Conservation (phyloP, 2,797 vertebrate species). For the Oreonectes daqikongensis region DNA sequence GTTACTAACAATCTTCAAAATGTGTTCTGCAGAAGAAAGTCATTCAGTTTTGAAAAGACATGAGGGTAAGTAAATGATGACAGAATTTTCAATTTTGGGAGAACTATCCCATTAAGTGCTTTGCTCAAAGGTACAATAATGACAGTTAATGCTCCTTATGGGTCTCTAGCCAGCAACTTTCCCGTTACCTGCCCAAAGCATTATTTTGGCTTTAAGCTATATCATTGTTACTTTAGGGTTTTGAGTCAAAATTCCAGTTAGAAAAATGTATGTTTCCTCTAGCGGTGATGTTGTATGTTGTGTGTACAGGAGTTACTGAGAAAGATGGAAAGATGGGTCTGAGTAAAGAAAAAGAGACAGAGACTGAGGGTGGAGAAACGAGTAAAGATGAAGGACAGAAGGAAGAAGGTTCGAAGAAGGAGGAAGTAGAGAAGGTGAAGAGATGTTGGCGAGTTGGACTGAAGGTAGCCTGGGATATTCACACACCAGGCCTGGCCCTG, state of each 20-base stretch:
- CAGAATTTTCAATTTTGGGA: too few relatives aligned
- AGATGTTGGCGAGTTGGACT: conserved; percentile 88
- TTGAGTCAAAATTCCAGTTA: not conserved
- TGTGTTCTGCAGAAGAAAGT: too few relatives aligned
- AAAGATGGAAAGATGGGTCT: conserved; percentile 35
- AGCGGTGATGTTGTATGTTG: not conserved
- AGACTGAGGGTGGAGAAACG: conserved; percentile 45
- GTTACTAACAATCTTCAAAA: too few relatives aligned
- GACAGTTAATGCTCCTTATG: not conserved
- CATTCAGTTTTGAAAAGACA: too few relatives aligned
- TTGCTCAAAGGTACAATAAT: too few relatives aligned
- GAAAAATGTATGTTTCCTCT: not conserved
- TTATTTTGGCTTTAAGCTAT: too few relatives aligned
- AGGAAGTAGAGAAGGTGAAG: conserved; percentile 74
- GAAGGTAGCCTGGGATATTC: conserved; percentile 97
- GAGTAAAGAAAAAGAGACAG: conserved; percentile 58
- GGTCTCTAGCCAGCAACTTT: not conserved
- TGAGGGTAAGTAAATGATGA: too few relatives aligned
- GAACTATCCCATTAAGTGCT: too few relatives aligned
- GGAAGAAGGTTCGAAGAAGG: conserved; percentile 52
- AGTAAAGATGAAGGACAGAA: conserved; percentile 38
- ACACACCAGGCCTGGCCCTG: conserved; percentile 90
- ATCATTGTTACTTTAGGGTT: too few relatives aligned
- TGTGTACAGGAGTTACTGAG: conserved; percentile 13
- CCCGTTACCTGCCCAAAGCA: too few relatives aligned